These are phyloP conservation scores for Ptychadena robeensis DNA, from an alignment of 2,797 vertebrate genomes.

Conservation along the genomic window DNA sequence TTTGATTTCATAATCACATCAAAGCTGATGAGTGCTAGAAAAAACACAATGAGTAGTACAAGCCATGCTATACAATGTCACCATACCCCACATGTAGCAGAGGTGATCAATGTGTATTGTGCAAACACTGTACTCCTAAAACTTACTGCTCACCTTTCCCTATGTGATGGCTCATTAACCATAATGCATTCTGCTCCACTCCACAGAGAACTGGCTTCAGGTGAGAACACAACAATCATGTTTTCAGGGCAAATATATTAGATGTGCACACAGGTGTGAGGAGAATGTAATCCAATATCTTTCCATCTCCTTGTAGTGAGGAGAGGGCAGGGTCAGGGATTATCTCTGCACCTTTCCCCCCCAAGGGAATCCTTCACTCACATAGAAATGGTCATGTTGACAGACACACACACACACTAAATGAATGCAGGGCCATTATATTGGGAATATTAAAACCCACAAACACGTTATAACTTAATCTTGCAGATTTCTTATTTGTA, in stretches of 20 bases:
- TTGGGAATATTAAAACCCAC: no score
- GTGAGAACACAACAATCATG: neutral
- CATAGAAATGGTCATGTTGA: neutral
- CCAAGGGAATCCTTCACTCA: conserved; percentile 1
- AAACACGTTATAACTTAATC: no score
- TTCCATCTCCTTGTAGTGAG: neutral
- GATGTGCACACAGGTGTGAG: conserved; percentile 35
- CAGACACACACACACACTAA: neutral
- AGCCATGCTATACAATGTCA: neutral
- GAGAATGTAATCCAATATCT: neutral
- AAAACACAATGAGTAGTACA: neutral
- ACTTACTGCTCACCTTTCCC: neutral
- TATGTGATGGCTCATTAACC: neutral
- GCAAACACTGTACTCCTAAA: neutral
- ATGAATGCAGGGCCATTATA: no score
- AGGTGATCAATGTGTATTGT: neutral
- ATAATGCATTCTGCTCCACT: neutral
- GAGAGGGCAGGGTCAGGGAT: conserved; percentile 13
- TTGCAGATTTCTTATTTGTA: no score
- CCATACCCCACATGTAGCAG: neutral
- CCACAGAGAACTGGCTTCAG: neutral
- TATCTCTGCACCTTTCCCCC: neutral
- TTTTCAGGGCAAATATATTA: conserved; percentile 4
- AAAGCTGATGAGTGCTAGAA: neutral
- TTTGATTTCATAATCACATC: no score